Percentiles rank a stretch among this genome's conserved stretches.
phyloP scores from a whole-genome alignment of 2,888 invertebrate genomes.

The Lymantria dispar region DNA sequence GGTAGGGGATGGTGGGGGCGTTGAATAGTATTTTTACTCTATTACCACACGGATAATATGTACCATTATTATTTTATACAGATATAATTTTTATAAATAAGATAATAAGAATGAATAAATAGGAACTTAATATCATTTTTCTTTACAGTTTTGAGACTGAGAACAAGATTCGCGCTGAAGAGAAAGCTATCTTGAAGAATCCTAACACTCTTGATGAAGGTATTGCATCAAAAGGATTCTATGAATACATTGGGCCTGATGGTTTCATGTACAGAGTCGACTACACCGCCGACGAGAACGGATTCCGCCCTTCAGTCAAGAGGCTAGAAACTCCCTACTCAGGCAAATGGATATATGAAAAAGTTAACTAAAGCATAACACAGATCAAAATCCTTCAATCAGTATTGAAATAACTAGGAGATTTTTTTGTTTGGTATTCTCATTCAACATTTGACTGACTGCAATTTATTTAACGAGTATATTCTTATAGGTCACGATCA shows the following conservation, averaged over 20 bases:
- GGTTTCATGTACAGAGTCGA: slow-evolving; percentile 79
- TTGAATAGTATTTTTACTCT: too few species aligned
- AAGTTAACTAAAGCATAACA: slow-evolving; percentile 54
- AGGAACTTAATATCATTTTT: neutral
- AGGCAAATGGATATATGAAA: slow-evolving; percentile 75
- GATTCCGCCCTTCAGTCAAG: slow-evolving; percentile 72
- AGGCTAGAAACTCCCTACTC: slow-evolving; percentile 75
- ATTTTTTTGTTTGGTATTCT: slow-evolving; percentile 30
- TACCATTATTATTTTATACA: too few species aligned
- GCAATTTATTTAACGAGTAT: slow-evolving; percentile 40
- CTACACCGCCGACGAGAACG: slow-evolving; percentile 79
- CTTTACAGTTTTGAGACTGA: slow-evolving; percentile 75
- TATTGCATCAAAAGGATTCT: slow-evolving; percentile 75
- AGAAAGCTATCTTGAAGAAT: slow-evolving; percentile 76
- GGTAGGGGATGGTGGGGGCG: too few species aligned
- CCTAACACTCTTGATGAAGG: slow-evolving; percentile 75
- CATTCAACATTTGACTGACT: slow-evolving; percentile 39
- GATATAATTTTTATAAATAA: neutral
- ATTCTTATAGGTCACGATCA: slow-evolving; percentile 47
- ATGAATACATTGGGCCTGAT: slow-evolving; percentile 80
- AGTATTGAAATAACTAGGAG: slow-evolving; percentile 66
- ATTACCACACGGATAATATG: too few species aligned
- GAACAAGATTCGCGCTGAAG: slow-evolving; percentile 79
- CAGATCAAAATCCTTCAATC: slow-evolving; percentile 50
- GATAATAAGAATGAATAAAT: neutral